Percentiles rank a stretch among this genome's conserved stretches.
These are phyloP conservation scores for Drosophila kuntzei DNA, from an alignment of 2,888 invertebrate genomes.

Conservation along the genomic window DNA sequence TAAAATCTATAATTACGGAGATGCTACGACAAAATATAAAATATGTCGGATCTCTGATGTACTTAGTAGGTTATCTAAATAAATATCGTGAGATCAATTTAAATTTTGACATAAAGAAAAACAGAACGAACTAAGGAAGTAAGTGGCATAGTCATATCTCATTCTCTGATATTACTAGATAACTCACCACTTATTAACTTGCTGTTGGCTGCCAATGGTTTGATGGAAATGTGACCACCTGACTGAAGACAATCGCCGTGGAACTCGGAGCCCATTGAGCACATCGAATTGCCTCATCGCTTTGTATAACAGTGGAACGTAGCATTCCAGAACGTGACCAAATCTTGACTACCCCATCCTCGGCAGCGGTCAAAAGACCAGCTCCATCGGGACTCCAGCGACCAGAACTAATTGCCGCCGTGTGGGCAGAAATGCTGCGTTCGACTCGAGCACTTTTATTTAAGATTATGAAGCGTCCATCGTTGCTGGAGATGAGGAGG, in stretches of 20 bases:
- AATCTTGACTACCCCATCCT: slow-evolving; percentile 98
- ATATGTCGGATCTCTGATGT: too few relatives aligned
- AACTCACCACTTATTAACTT: slow-evolving; percentile 90
- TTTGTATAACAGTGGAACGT: slow-evolving; percentile 94
- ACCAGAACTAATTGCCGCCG: slow-evolving; percentile 94
- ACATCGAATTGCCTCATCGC: slow-evolving; percentile 93
- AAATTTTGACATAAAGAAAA: too few relatives aligned
- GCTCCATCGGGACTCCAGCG: slow-evolving; percentile 98
- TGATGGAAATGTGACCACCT: slow-evolving; percentile 89
- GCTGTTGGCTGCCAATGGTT: slow-evolving; percentile 90
- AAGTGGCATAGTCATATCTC: too few relatives aligned
- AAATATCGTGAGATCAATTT: too few relatives aligned
- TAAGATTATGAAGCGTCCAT: slow-evolving; percentile 95
- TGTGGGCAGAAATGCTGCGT: slow-evolving; percentile 96
- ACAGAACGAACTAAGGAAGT: too few relatives aligned
- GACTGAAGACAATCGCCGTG: slow-evolving; percentile 89
- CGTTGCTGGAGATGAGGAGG: slow-evolving; percentile 93
- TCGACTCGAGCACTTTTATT: slow-evolving; percentile 96
- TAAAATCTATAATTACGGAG: too few relatives aligned
- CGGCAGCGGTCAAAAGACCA: slow-evolving; percentile 96
- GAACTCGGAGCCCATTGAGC: slow-evolving; percentile 93
- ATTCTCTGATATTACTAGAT: too few relatives aligned
- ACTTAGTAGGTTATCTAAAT: too few relatives aligned
- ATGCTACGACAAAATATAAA: too few relatives aligned
- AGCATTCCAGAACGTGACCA: slow-evolving; percentile 99